phyloP scores from a whole-genome alignment of 2,113 vertebrate genomes.

The Anser brachyrhynchus region DNA sequence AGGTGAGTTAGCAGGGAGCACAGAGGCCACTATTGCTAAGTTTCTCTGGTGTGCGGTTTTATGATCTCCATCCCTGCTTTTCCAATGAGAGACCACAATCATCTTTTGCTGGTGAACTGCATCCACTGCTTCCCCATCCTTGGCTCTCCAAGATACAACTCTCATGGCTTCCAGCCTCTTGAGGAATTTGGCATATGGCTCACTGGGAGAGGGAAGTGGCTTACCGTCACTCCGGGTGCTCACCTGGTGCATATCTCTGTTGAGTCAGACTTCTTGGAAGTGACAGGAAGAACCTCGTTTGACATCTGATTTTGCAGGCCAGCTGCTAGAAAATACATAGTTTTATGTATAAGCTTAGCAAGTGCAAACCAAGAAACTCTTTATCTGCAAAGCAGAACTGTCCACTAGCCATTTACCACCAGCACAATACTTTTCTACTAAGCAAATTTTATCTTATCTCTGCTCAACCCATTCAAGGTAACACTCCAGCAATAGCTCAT shows the following conservation, averaged over 20 bases:
- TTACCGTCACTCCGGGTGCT: neutral
- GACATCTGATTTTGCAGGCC: neutral
- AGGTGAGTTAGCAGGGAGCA: neutral
- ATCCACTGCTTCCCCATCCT: neutral
- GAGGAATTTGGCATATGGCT: accelerated
- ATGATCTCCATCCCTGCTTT: neutral
- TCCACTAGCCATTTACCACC: neutral
- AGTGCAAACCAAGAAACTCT: neutral
- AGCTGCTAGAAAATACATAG: neutral
- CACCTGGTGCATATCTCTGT: neutral
- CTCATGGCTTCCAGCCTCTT: neutral
- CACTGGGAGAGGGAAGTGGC: neutral
- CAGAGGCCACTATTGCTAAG: neutral
- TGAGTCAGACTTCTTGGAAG: neutral
- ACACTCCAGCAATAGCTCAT: neutral
- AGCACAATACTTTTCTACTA: neutral
- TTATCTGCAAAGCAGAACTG: neutral
- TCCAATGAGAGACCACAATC: neutral
- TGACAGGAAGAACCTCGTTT: neutral
- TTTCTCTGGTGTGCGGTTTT: accelerated
- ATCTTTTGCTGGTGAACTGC: neutral
- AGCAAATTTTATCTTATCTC: neutral
- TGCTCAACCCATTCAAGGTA: neutral
- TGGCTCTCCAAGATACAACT: neutral
- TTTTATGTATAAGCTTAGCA: neutral